Conservation (phyloP, 2,113 vertebrate genomes). For the Neodon shergylaensis region DNA sequence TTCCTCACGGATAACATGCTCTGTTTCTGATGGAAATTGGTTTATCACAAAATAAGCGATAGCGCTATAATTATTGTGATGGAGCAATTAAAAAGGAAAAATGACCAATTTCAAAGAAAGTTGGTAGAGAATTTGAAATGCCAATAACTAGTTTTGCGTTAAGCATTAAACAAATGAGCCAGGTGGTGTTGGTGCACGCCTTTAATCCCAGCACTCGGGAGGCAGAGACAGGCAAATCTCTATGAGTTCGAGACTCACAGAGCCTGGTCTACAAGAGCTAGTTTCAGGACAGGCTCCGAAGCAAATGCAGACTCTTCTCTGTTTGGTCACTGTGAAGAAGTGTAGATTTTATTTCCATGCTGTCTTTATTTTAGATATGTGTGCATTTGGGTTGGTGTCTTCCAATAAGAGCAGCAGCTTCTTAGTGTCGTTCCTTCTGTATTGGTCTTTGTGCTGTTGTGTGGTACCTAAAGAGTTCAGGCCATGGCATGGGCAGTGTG, state of each 20-base stretch:
- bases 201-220: too few species aligned
- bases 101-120: conserved; percentile 62
- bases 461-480: neutral
- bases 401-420: neutral
- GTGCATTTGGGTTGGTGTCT: neutral
- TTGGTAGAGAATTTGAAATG: conserved; percentile 54
- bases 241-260: too few species aligned
- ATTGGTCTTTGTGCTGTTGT: neutral
- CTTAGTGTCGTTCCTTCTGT: too few species aligned
- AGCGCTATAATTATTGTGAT: conserved; percentile 59
- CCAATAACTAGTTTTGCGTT: conserved; percentile 44
- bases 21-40: conserved; percentile 72
- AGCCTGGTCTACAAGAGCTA: too few species aligned
- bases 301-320: neutral
- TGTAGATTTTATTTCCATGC: neutral
- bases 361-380: neutral
- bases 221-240: too few species aligned
- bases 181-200: too few species aligned
- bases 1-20: conserved; percentile 70
- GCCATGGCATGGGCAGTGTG: neutral
- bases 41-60: conserved; percentile 65
- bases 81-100: conserved; percentile 75
- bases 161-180: conserved; percentile 49
- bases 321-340: neutral
- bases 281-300: too few species aligned